These are phyloP conservation scores for Apis florea DNA, from an alignment of 1,140 invertebrate genomes.

Conservation along the genomic window DNA sequence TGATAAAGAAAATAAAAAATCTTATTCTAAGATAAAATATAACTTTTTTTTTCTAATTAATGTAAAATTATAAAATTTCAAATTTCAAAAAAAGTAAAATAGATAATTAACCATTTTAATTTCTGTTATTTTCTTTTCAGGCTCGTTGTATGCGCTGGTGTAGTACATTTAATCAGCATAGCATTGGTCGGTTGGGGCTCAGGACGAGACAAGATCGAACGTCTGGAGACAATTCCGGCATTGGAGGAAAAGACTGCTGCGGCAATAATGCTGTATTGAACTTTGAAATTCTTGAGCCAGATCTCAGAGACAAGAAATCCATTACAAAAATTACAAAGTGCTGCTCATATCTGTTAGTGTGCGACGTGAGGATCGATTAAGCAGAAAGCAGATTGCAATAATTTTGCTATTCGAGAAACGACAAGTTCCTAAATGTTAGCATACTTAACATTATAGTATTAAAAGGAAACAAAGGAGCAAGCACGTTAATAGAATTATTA, in stretches of 20 bases:
- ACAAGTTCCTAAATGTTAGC: constrained; percentile 48
- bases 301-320: constrained; percentile 13
- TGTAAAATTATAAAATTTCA: neutral
- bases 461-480: neutral
- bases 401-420: constrained; percentile 10
- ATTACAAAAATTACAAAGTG: constrained; percentile 32
- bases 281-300: neutral
- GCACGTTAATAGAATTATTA: neutral
- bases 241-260: constrained; percentile 91
- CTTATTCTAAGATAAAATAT: too few species aligned
- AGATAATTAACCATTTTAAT: neutral
- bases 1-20: too few species aligned
- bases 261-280: constrained; percentile 90
- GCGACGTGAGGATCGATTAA: constrained; percentile 10
- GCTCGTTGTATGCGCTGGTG: constrained; percentile 87
- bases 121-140: constrained; percentile 73
- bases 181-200: constrained; percentile 87
- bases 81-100: neutral
- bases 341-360: neutral
- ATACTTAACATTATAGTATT: neutral
- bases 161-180: constrained; percentile 88
- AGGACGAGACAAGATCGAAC: constrained; percentile 83
- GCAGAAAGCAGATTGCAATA: constrained; percentile 4
- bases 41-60: too few species aligned
- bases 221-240: constrained; percentile 83